These are phyloP conservation scores for Panthera tigris DNA, from an alignment of 2,113 vertebrate species.

Conservation along the genomic window DNA sequence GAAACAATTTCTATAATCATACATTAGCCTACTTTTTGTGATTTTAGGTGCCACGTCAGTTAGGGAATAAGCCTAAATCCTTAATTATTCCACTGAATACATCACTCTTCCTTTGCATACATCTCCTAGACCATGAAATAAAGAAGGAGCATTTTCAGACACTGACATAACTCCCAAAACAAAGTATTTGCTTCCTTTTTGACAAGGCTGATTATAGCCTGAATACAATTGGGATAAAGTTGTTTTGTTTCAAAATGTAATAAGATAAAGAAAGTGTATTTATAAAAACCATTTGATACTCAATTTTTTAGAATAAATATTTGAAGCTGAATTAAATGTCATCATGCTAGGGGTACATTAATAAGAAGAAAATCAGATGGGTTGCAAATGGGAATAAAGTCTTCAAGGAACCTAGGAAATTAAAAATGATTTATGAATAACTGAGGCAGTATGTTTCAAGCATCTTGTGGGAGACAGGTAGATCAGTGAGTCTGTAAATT, in stretches of 20 bases:
- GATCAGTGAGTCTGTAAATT: background rate
- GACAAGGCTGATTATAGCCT: background rate
- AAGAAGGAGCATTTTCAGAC: background rate
- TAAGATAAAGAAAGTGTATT: background rate
- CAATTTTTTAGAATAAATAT: constrained; percentile 8
- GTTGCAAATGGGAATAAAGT: background rate
- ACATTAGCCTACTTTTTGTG: background rate
- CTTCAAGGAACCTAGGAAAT: background rate
- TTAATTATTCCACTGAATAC: background rate
- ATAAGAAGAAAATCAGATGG: background rate
- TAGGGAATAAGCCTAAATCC: background rate
- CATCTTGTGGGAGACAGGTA: background rate
- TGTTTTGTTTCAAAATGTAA: background rate
- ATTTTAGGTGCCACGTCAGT: background rate
- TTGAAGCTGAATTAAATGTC: constrained; percentile 25
- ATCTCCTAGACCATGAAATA: background rate
- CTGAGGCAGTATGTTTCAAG: background rate
- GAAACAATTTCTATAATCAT: background rate
- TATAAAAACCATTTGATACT: background rate
- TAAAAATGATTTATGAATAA: background rate
- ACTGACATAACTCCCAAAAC: background rate
- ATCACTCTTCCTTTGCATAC: background rate
- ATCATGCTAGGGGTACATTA: background rate
- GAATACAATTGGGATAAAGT: background rate
- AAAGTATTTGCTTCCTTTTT: constrained; percentile 1